Base-by-base conservation (phyloP, 2,113 vertebrate species). In the Dasyprocta punctata region DNA sequence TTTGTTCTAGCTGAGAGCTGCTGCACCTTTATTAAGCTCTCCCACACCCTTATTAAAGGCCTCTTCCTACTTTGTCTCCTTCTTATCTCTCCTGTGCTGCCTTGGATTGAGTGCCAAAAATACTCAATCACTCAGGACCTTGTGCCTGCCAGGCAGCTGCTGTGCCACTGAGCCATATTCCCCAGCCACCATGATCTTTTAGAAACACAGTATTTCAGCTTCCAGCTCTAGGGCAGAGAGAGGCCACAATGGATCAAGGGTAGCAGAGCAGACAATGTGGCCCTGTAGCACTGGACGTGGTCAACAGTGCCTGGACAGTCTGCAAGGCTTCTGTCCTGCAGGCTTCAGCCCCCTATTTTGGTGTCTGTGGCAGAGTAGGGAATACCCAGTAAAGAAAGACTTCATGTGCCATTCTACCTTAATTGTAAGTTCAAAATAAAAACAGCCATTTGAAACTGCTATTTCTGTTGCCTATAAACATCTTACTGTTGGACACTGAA, bases 341-440 rank as follows among this genome's bases (percentile, higher is more conserved):
- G 71, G 24, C 36, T n/a, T 49, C 10, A 67, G 60, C 56, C n/a
- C 4, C 20, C 10, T 14, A 26, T 33, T 69, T 52, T 89, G 49
- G 41, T 1, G 2, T 60, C 36, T 67, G 26, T 24, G 80, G 47
- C 69, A 75, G 41, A 36, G 2, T 7, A 47, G 5, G 13, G 5
- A 47, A 28, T 52, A 75, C 5, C n/a, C 83, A 52, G 20, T 63
- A 83, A 87, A 75, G 56, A 65, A 3, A 78, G 36, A 36, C n/a
- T 56, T 86, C 30, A 88, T 12, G 54, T 80, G 36, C 22, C 2
- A 52, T 87, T 77, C n/a, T 9, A 90, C 8, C 77, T 87, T 78
- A 95, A 82, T 52, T 63, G 54, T 24, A 97, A 92, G 28, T 84
- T 83, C 38, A 90, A 60, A 87, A 77, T 30, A 78, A 96, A 89